Conservation (phyloP, 2,888 invertebrate genomes). For the Ctenicera cuprea region DNA sequence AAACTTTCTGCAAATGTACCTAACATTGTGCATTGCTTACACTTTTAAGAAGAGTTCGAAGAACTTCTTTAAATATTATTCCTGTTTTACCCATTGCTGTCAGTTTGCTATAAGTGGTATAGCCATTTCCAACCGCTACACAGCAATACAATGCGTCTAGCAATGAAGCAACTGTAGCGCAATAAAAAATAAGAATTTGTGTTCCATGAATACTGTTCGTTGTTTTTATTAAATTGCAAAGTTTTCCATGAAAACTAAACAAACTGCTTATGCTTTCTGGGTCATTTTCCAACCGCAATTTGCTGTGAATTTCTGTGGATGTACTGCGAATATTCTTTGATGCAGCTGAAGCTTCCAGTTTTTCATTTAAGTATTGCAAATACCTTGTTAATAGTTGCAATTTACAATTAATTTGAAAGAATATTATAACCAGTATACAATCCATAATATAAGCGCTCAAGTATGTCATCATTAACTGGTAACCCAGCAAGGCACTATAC, state of each 20-base stretch:
- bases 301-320: not conserved
- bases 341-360: not conserved
- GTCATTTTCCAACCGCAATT: not conserved
- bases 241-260: not conserved
- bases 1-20: too few species aligned
- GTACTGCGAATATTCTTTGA: not conserved
- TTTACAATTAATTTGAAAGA: constrained; percentile 2
- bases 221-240: not conserved
- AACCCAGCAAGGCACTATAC: not conserved
- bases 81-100: too few species aligned
- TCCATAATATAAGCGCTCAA: not conserved
- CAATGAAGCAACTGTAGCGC: not conserved
- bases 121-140: too few species aligned
- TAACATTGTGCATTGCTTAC: too few species aligned
- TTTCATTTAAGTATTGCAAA: not conserved
- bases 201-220: not conserved
- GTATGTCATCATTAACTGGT: not conserved
- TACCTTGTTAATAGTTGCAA: not conserved
- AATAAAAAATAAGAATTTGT: not conserved
- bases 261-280: not conserved
- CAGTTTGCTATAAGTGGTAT: too few species aligned
- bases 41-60: too few species aligned
- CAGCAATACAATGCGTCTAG: not conserved
- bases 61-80: too few species aligned
- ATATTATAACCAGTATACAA: not conserved